Percentiles rank a stretch among this genome's conserved stretches.
Evolutionary conservation across 2,113 vertebrate genomes (phyloP).

Genomic region (Sorex fumeus): DNA sequence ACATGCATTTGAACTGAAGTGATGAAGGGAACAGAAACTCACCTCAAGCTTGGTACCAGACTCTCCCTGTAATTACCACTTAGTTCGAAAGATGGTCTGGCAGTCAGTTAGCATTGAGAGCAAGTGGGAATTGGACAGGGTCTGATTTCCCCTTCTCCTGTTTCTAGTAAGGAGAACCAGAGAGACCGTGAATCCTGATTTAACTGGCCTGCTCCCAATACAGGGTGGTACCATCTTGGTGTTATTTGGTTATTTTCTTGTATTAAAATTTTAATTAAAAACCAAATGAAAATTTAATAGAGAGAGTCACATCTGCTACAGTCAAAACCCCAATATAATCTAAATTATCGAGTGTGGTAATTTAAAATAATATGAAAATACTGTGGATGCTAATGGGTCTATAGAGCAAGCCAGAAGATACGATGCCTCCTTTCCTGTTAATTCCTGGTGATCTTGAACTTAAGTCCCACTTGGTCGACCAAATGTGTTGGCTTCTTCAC

Average conservation of each 20-base stretch:
- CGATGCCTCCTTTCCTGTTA: not conserved
- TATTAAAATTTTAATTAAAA: constrained; percentile 71
- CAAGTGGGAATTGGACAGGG: not conserved
- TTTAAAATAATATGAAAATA: constrained; percentile 82
- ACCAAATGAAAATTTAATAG: constrained; percentile 67
- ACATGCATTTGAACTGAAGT: constrained; percentile 1
- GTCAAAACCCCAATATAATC: constrained; percentile 65
- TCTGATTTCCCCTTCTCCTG: constrained; percentile 35
- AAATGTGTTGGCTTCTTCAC: not conserved
- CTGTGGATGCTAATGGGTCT: constrained; percentile 78
- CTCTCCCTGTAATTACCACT: not conserved
- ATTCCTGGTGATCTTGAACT: not conserved
- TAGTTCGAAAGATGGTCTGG: not conserved
- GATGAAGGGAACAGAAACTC: not conserved
- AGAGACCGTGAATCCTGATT: not conserved
- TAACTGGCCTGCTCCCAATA: not conserved
- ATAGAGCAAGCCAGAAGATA: constrained; percentile 48
- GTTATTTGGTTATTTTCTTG: constrained; percentile 63
- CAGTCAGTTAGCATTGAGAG: not conserved
- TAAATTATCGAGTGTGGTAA: constrained; percentile 64
- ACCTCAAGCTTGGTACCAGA: not conserved
- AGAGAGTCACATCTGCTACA: constrained; percentile 60
- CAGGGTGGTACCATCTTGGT: not conserved
- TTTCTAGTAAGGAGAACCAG: not conserved
- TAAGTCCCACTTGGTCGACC: not conserved